Conservation (phyloP, 2,888 invertebrate species). For the Caenorhabditis drosophilae region DNA sequence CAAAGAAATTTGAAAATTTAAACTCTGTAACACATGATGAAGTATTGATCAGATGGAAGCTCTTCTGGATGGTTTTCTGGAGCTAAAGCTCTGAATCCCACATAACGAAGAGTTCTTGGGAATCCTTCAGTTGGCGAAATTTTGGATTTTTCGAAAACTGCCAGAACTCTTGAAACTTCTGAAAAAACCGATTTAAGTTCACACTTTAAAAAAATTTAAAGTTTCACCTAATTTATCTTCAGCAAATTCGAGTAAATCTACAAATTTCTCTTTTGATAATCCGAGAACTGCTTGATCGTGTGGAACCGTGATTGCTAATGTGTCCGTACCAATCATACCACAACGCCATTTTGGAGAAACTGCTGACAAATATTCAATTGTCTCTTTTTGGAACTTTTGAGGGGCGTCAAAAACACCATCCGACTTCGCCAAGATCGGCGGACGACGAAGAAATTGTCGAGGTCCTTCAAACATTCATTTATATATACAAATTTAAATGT, state of each 20-base stretch:
- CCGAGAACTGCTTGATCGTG: constrained; percentile 40
- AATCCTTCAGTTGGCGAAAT: constrained; percentile 44
- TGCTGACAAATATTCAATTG: constrained; percentile 22
- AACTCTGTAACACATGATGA: constrained; percentile 53
- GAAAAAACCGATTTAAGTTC: constrained; percentile 9
- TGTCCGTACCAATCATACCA: constrained; percentile 34
- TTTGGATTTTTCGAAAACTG: constrained; percentile 44
- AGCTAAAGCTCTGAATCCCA: constrained; percentile 52
- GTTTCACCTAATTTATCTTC: constrained; percentile 46
- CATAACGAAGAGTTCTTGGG: constrained; percentile 53
- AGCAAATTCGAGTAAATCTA: constrained; percentile 49
- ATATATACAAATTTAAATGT: not conserved
- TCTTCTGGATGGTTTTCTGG: constrained; percentile 40
- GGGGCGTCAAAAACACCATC: constrained; percentile 60
- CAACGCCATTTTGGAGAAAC: constrained; percentile 49
- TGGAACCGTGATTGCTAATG: constrained; percentile 43
- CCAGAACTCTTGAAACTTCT: constrained; percentile 44
- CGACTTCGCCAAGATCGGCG: constrained; percentile 38
- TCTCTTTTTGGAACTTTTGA: constrained; percentile 11
- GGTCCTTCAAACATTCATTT: too few relatives aligned
- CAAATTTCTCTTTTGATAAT: constrained; percentile 49
- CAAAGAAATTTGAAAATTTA: constrained; percentile 28
- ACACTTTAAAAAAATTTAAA: not conserved
- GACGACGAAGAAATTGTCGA: constrained; percentile 17
- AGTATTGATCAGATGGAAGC: constrained; percentile 39